phyloP scores from a whole-genome alignment of 2,113 vertebrate genomes.

The Ornithorhynchus anatinus region DNA sequence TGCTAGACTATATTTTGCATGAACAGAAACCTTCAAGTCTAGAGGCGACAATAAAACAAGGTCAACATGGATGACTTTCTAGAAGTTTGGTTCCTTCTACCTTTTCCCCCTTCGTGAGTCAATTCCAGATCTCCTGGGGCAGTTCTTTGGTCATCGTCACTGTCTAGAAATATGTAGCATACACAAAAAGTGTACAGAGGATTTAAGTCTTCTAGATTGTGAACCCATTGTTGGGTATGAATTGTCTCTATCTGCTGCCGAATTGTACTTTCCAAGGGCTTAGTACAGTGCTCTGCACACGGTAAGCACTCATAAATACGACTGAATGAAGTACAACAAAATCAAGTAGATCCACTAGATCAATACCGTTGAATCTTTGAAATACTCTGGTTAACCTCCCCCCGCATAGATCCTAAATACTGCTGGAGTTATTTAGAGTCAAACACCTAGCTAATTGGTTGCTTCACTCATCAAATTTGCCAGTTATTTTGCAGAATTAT shows the following conservation, averaged over 20 bases:
- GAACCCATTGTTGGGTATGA: too few species aligned
- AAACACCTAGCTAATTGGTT: constrained; percentile 45
- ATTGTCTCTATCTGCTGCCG: too few species aligned
- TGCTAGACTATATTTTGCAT: too few species aligned
- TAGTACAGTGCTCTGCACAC: too few species aligned
- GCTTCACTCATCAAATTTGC: constrained; percentile 29
- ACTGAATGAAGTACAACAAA: background rate
- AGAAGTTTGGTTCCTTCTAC: constrained; percentile 9
- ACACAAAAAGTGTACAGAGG: constrained; percentile 6
- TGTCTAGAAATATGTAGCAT: constrained; percentile 3
- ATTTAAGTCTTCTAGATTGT: too few species aligned
- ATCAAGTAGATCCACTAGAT: constrained; percentile 11
- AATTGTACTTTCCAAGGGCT: too few species aligned
- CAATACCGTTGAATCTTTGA: too few species aligned
- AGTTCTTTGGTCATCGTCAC: constrained; percentile 21
- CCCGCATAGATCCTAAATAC: too few species aligned
- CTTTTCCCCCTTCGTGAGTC: constrained; percentile 7
- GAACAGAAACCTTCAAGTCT: background rate
- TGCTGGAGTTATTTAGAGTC: constrained; percentile 59
- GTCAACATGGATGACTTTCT: background rate
- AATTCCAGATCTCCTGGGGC: constrained; percentile 2
- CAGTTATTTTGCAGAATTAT: constrained; percentile 47
- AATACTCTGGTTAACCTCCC: too few species aligned
- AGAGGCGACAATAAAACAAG: background rate
- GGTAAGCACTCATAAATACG: too few species aligned